Base-by-base conservation (phyloP, 2,797 vertebrate species). In the Alauda arvensis region DNA sequence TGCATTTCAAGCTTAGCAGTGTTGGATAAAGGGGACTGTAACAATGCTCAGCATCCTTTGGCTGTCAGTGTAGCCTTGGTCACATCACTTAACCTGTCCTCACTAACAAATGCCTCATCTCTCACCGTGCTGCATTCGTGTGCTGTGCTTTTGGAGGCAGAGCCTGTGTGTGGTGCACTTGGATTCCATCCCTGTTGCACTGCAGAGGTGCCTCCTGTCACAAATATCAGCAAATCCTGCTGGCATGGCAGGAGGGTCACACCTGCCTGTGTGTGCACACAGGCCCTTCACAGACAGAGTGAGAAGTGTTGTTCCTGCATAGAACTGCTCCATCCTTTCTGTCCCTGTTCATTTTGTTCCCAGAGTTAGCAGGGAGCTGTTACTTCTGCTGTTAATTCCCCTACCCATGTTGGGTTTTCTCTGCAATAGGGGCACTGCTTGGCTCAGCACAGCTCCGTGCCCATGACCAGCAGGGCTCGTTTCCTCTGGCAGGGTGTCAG, bases 381-480 rank as follows among this genome's bases (percentile, higher is more conserved):
- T 85, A 61, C 83, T 85, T 90, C 42, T 52, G 81, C 76, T 87
- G 91, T 86, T 85, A 61, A 85, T 85, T 90, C 42, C 55, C 81
- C 61, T 68, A 87, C 83, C 70, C 87, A 18, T 83, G 18, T 63
- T 85, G 88, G 33, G 33, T 33, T 85, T 77, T 78, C 70, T 15
- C 55, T 69, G 91, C 29, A 20, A 1, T 14, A 65, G 55, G 76
- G 71, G 65, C 28, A 15, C 70, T 53, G 67, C 89, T 90, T 65
- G 86, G 90, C 78, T 86, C 85, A 77, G 89, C 62, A 51, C 81
- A 83, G 88, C 79, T 34, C 15, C 15, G 19, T 0, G 3, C 61
- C 1, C 1, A 8, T 34, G 85, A 18, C 18, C 75, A 63, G 63
- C 79, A 56, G 91, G 66, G 65, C 71, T 81, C 9, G 0, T 90